phyloP scores from a whole-genome alignment of 1,140 invertebrate genomes.

The Bombyx mori region ASM3026992v2 NC_085124.1:7528501-7529000 shows the following conservation, averaged over 20 bases:
- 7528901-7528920: too few relatives aligned
- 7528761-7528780: conserved; percentile 17
- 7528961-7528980: too few relatives aligned
- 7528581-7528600: conserved; percentile 32
- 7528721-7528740: conserved; percentile 63
- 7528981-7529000: too few relatives aligned
- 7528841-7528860: too few relatives aligned
- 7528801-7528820: conserved; percentile 37
- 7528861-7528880: too few relatives aligned
- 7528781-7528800: conserved; percentile 29
- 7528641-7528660: conserved; percentile 60
- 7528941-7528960: too few relatives aligned
- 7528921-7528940: too few relatives aligned
- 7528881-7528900: too few relatives aligned
- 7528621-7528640: conserved; percentile 49
- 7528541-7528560: conserved; percentile 19
- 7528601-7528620: conserved; percentile 42
- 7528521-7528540: conserved; percentile 6
- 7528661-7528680: conserved; percentile 66
- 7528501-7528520: too few relatives aligned
- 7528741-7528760: conserved; percentile 57
- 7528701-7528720: conserved; percentile 65
- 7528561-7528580: conserved; percentile 19
- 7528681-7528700: conserved; percentile 69
- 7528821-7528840: background rate